Conservation (phyloP, 2,113 vertebrate genomes). For the Sinocyclocheilus anshuiensis region DNA sequence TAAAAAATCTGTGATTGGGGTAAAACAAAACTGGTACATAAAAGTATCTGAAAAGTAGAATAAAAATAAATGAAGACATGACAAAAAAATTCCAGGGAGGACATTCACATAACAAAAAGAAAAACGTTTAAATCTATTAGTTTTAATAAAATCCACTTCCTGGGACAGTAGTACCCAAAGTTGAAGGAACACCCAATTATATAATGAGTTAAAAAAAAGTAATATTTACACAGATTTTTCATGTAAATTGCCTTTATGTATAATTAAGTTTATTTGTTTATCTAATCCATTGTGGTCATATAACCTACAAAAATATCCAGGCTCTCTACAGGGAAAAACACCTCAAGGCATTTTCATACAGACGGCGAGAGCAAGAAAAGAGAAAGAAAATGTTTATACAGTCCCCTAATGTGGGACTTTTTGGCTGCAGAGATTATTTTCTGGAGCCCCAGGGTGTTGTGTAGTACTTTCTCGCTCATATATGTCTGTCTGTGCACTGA, state of each 20-base stretch:
- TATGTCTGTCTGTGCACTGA: conserved; percentile 62
- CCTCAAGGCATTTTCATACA: conserved; percentile 18
- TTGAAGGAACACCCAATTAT: neutral
- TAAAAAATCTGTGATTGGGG: too few species aligned
- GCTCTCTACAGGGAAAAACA: conserved; percentile 6
- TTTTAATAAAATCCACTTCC: neutral
- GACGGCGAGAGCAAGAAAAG: conserved; percentile 18
- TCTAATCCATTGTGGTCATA: conserved; percentile 6
- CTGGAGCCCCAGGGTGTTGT: conserved; percentile 58
- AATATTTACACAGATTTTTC: neutral
- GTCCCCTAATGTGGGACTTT: conserved; percentile 35
- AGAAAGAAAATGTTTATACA: conserved; percentile 27
- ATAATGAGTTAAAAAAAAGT: neutral
- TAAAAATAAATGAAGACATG: neutral
- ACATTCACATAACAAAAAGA: neutral
- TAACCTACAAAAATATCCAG: conserved; percentile 17
- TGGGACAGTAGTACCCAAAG: neutral
- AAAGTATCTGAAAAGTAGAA: neutral
- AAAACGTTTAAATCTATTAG: neutral
- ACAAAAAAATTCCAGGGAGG: neutral
- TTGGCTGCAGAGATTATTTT: conserved; percentile 58
- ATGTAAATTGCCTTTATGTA: neutral
- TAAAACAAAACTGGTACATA: neutral
- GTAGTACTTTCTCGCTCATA: conserved; percentile 56
- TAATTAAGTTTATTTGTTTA: conserved; percentile 29